A percentile compares a stretch with the other conserved stretches of the same genome.
Evolutionary conservation across 2,113 vertebrate species (phyloP).

Genomic region (Perca schrenkii): DNA sequence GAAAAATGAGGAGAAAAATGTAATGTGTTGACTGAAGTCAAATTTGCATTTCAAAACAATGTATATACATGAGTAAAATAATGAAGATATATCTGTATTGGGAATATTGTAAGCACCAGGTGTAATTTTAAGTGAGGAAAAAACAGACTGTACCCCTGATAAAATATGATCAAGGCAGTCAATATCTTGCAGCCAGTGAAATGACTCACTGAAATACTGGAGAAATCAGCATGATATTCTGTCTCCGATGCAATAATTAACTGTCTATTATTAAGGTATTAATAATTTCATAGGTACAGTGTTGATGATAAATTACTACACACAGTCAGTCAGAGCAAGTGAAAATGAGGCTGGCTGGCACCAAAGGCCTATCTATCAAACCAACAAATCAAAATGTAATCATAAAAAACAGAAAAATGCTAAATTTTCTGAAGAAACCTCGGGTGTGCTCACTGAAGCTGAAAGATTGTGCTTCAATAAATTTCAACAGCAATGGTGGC

Average conservation of each 20-base stretch:
- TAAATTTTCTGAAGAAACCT: slow-evolving; percentile 26
- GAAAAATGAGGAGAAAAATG: slow-evolving; percentile 34
- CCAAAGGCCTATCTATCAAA: slow-evolving; percentile 53
- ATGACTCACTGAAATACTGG: slow-evolving; percentile 67
- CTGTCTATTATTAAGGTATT: slow-evolving; percentile 67
- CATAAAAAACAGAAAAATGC: slow-evolving; percentile 45
- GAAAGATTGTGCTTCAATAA: slow-evolving; percentile 44
- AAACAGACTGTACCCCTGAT: slow-evolving; percentile 23
- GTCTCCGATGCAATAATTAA: slow-evolving; percentile 70
- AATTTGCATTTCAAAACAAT: slow-evolving; percentile 34
- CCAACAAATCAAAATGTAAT: slow-evolving; percentile 72
- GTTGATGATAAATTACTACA: slow-evolving; percentile 66
- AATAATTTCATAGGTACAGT: slow-evolving; percentile 68
- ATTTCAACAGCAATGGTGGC: slow-evolving; percentile 22
- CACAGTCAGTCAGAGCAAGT: slow-evolving; percentile 51
- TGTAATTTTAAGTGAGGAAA: slow-evolving; percentile 45
- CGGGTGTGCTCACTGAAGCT: slow-evolving; percentile 10
- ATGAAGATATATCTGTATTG: slow-evolving; percentile 22
- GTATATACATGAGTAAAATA: slow-evolving; percentile 8
- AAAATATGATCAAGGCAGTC: slow-evolving; percentile 60
- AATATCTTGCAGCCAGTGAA: slow-evolving; percentile 56
- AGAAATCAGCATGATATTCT: slow-evolving; percentile 52
- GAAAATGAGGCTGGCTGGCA: slow-evolving; percentile 64
- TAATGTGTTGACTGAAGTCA: slow-evolving; percentile 65
- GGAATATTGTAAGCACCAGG: slow-evolving; percentile 39